Evolutionary conservation across 2,113 vertebrate species (phyloP).

Genomic region (Carassius gibelio): DNA sequence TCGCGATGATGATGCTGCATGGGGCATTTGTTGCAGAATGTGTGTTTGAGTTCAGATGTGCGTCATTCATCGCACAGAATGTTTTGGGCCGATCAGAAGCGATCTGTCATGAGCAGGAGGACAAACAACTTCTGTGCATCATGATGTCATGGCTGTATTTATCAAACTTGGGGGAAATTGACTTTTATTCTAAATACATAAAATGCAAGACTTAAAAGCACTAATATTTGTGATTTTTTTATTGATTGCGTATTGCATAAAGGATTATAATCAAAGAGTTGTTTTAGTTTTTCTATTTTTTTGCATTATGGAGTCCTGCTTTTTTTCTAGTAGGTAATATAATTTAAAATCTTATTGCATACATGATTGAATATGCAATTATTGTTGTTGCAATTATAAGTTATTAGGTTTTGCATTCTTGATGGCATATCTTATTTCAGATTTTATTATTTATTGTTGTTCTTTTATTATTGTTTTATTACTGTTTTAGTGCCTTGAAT

Average conservation of each 20-base stretch:
- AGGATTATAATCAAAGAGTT: not conserved
- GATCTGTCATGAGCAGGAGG: not conserved
- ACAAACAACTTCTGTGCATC: conserved; percentile 2
- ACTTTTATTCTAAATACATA: not conserved
- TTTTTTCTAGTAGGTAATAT: not conserved
- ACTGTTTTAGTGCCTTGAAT: no score
- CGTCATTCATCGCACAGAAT: not conserved
- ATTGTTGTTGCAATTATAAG: no score
- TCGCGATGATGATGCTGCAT: not conserved
- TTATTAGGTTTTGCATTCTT: not conserved
- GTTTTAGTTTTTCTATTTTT: no score
- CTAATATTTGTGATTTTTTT: not conserved
- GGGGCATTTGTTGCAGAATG: not conserved
- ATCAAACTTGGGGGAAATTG: not conserved
- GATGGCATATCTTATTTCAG: not conserved
- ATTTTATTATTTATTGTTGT: not conserved
- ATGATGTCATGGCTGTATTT: not conserved
- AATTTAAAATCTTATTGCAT: not conserved
- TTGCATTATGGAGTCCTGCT: not conserved
- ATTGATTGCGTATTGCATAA: not conserved
- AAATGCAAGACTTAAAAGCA: no score
- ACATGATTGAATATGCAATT: not conserved
- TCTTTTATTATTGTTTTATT: no score
- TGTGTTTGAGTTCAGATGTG: conserved; percentile 3
- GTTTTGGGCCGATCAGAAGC: not conserved